A percentile compares a stretch with the other conserved stretches of the same genome.
Evolutionary conservation across 2,797 vertebrate genomes (phyloP).

Genomic region (Paguma larvata): DNA sequence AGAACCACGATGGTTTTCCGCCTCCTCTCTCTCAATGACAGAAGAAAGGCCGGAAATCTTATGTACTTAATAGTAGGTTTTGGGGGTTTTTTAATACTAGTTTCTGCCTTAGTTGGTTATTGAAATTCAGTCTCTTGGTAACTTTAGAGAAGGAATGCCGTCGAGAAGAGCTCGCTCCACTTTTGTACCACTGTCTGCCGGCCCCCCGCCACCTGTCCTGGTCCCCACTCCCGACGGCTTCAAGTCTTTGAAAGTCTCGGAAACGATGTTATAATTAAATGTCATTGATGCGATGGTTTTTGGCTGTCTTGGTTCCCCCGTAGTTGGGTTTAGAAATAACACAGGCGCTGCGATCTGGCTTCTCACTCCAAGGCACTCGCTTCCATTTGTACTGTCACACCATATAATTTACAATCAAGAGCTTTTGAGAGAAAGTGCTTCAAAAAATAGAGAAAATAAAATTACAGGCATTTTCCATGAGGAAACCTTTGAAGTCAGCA

Average conservation of each 20-base stretch:
- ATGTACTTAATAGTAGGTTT: neutral
- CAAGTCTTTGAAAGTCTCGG: conserved; percentile 45
- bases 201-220: conserved; percentile 42
- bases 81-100: neutral
- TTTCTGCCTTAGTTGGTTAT: conserved; percentile 4
- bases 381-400: conserved; percentile 65
- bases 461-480: conserved; percentile 77
- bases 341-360: conserved; percentile 53
- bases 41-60: neutral
- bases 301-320: conserved; percentile 14
- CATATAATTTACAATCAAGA: conserved; percentile 83
- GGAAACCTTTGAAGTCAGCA: conserved; percentile 80
- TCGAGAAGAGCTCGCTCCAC: neutral
- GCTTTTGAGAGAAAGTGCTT: conserved; percentile 81
- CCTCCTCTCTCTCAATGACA: neutral
- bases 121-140: conserved; percentile 30
- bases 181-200: neutral
- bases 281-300: conserved; percentile 56
- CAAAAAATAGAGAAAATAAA: conserved; percentile 82
- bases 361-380: conserved; percentile 61
- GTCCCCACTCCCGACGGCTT: conserved; percentile 8
- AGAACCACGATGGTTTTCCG: neutral
- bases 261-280: conserved; percentile 57
- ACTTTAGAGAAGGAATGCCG: neutral
- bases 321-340: conserved; percentile 70